These are phyloP conservation scores for Plutomurus gul DNA, from an alignment of 1,140 invertebrate species.

Conservation along the genomic window DNA sequence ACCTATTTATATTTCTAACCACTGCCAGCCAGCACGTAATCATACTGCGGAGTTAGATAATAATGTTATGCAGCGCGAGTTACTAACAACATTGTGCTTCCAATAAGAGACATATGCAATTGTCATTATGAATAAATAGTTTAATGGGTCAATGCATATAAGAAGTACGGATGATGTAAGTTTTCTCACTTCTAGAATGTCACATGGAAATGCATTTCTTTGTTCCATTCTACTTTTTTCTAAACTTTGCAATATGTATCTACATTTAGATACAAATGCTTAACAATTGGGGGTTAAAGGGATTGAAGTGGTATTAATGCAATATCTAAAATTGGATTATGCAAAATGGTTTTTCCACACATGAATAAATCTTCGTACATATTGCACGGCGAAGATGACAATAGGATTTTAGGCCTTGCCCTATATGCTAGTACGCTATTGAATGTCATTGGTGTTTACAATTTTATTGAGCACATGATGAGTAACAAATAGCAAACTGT, in stretches of 20 bases:
- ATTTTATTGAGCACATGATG: not conserved
- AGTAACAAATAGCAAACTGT: not conserved
- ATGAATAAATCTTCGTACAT: not conserved
- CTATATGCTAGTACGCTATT: not conserved
- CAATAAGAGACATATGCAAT: too few species aligned
- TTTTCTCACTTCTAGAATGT: not conserved
- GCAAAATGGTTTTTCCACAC: not conserved
- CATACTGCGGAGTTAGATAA: not conserved
- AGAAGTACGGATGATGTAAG: not conserved
- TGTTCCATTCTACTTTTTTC: not conserved
- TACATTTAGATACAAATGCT: not conserved
- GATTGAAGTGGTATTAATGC: not conserved
- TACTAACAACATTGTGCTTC: too few species aligned
- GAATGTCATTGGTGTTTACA: not conserved
- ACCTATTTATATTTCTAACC: not conserved
- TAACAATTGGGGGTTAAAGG: too few species aligned
- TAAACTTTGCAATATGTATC: not conserved
- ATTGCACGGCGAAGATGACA: not conserved
- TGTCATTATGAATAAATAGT: not conserved
- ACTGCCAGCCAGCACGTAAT: not conserved
- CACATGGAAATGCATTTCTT: slow-evolving; percentile 9
- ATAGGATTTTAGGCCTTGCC: not conserved
- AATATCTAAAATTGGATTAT: not conserved
- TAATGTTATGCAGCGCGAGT: not conserved
- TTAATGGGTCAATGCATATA: not conserved